Evolutionary conservation across 2,888 invertebrate species (phyloP).

Genomic region (Megastigmus dorsalis): DNA sequence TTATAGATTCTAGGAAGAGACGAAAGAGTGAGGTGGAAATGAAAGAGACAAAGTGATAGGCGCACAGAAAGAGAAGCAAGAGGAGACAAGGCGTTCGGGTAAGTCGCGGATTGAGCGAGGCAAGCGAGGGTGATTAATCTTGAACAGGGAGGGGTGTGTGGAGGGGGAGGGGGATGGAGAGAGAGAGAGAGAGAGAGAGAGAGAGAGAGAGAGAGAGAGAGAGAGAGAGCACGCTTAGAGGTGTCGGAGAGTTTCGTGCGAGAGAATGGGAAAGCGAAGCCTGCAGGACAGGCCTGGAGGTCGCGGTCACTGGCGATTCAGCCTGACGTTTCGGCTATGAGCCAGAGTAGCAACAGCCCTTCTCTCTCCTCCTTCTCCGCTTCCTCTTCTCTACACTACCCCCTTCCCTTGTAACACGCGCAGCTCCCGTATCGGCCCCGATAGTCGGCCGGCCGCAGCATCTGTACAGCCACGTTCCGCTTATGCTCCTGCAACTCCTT

Average conservation of each 20-base stretch:
- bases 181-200: too few species aligned
- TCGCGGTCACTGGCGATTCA: neutral
- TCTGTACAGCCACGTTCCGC: neutral
- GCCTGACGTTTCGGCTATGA: too few species aligned
- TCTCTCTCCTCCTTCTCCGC: too few species aligned
- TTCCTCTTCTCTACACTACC: too few species aligned
- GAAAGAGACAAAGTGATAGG: slow-evolving; percentile 62
- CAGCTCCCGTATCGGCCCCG: slow-evolving; percentile 27
- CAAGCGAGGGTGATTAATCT: slow-evolving; percentile 35
- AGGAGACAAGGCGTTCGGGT: slow-evolving; percentile 37
- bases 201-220: too few species aligned
- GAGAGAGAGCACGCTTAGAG: too few species aligned
- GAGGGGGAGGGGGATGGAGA: too few species aligned
- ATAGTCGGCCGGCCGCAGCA: slow-evolving; percentile 1
- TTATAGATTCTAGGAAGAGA: too few species aligned
- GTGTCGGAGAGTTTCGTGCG: neutral
- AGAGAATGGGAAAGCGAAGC: neutral
- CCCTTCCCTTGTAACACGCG: too few species aligned
- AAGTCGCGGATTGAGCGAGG: neutral
- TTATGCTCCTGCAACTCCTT: slow-evolving; percentile 10
- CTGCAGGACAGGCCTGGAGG: neutral
- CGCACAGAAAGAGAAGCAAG: slow-evolving; percentile 58
- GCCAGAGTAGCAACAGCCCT: too few species aligned
- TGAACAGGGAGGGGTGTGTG: neutral
- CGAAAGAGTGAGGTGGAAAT: neutral